Conservation (phyloP, 1,140 invertebrate genomes). For the Microplitis demolitor region DNA sequence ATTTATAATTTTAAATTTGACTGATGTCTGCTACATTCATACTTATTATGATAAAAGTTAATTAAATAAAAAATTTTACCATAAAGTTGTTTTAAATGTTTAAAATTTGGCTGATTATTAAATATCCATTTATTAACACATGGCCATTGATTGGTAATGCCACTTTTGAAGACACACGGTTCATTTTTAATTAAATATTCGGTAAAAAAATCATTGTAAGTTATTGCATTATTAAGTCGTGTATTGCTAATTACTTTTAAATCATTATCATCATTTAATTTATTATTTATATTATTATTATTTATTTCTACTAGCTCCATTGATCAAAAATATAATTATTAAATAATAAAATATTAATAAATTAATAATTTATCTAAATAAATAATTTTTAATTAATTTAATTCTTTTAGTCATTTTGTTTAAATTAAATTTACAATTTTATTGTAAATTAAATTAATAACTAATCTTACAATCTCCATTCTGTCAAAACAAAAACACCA, state of each 20-base stretch:
- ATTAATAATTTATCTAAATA: too few relatives aligned
- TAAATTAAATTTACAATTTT: too few relatives aligned
- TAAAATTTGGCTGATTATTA: slow-evolving; percentile 66
- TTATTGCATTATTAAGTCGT: slow-evolving; percentile 29
- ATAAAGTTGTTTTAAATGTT: slow-evolving; percentile 66
- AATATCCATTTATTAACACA: slow-evolving; percentile 66
- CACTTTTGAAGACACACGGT: slow-evolving; percentile 68
- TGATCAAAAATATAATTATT: too few relatives aligned
- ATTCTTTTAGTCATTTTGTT: too few relatives aligned
- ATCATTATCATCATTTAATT: slow-evolving; percentile 17
- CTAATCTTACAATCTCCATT: too few relatives aligned
- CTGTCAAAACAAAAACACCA: too few relatives aligned
- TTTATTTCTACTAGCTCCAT: slow-evolving; percentile 38
- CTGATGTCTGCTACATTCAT: too few relatives aligned
- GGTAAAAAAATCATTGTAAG: slow-evolving; percentile 65
- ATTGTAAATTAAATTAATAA: too few relatives aligned
- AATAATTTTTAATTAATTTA: too few relatives aligned
- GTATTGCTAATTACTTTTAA: slow-evolving; percentile 20
- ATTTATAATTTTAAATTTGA: too few relatives aligned
- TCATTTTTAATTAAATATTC: slow-evolving; percentile 66
- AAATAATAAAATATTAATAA: too few relatives aligned
- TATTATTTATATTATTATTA: slow-evolving; percentile 20
- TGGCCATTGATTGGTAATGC: slow-evolving; percentile 67
- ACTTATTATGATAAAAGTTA: slow-evolving; percentile 18
- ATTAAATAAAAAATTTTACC: slow-evolving; percentile 46